phyloP scores from a whole-genome alignment of 2,888 invertebrate genomes.

The Aporophyla nigra region DNA sequence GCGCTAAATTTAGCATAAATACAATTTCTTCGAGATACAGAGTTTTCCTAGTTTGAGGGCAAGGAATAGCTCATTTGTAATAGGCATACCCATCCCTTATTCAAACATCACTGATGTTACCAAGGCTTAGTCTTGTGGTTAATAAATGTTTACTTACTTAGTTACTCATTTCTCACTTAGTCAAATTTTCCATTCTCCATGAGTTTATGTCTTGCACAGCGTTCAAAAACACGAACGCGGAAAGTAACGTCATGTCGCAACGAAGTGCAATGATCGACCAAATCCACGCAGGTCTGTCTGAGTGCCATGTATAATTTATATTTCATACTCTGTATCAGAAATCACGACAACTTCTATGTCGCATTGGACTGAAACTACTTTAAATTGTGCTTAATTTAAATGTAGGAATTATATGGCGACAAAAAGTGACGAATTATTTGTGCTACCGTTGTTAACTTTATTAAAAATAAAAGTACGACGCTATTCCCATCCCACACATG shows the following conservation, averaged over 20 bases:
- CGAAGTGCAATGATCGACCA: conserved; percentile 68
- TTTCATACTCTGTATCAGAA: conserved; percentile 18
- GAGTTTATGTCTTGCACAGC: conserved; percentile 54
- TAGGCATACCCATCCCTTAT: no score
- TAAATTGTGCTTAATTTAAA: neutral
- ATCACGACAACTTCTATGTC: conserved; percentile 14
- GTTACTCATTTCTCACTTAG: neutral
- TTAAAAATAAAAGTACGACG: neutral
- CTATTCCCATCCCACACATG: no score
- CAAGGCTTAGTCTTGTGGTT: no score
- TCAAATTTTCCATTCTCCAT: neutral
- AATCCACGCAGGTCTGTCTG: conserved; percentile 53
- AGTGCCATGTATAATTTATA: conserved; percentile 33
- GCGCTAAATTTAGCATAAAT: neutral
- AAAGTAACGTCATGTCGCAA: conserved; percentile 69
- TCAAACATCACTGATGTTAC: no score
- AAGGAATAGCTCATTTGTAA: no score
- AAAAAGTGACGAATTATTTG: neutral
- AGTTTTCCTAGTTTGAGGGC: no score
- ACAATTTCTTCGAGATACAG: neutral
- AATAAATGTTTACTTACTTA: no score
- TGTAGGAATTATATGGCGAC: neutral
- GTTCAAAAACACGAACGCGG: conserved; percentile 66
- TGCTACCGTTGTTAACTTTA: neutral
- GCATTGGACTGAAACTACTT: neutral